Percentiles rank a stretch among this genome's conserved stretches.
phyloP scores from a whole-genome alignment of 2,113 vertebrate genomes.

The Chelonoidis abingdonii region DNA sequence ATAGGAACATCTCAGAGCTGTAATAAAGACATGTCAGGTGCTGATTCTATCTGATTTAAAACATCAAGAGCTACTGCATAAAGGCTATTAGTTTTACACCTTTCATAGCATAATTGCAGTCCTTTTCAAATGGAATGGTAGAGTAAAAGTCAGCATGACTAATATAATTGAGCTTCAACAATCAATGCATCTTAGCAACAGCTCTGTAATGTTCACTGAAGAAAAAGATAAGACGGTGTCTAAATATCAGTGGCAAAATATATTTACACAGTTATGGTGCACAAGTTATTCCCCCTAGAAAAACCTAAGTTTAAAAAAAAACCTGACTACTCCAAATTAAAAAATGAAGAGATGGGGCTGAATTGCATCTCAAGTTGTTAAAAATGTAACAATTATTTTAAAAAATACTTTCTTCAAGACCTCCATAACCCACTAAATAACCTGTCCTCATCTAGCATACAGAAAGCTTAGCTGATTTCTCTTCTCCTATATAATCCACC shows the following conservation, averaged over 20 bases:
- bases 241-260: conserved; percentile 36
- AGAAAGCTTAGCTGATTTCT: no score
- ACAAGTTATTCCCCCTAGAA: background rate
- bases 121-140: conserved; percentile 42
- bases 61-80: conserved; percentile 6
- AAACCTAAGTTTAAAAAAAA: background rate
- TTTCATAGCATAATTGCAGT: conserved; percentile 40
- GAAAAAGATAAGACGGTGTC: background rate
- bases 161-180: conserved; percentile 43
- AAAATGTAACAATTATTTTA: background rate
- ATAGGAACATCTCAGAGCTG: background rate
- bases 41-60: background rate
- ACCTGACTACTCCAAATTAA: background rate
- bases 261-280: conserved; percentile 13
- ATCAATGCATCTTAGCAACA: conserved; percentile 63
- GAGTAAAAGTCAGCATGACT: conserved; percentile 49
- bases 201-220: background rate
- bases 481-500: no score
- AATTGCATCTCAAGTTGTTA: background rate
- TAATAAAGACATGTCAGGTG: background rate
- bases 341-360: background rate
- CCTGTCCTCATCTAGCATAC: no score
- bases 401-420: background rate
- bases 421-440: no score
- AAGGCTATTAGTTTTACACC: conserved; percentile 10